Conservation (phyloP, 2,797 vertebrate genomes). For the Alectoris magna region DNA sequence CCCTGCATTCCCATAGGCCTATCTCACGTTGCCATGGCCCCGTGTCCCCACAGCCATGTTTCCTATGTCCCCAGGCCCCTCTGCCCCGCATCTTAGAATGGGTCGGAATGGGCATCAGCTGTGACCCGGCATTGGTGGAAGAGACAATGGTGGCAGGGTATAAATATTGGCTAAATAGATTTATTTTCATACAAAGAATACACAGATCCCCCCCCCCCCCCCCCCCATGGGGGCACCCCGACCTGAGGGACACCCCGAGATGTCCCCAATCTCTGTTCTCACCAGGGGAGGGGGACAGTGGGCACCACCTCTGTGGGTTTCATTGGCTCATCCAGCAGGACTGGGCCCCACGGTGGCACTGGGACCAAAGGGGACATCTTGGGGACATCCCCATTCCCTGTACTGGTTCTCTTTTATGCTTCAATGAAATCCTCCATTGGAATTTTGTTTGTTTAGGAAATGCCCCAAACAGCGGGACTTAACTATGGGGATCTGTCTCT, state of each 20-base stretch:
- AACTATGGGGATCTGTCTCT: not conserved
- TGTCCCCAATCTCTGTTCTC: not conserved
- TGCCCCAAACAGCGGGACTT: not conserved
- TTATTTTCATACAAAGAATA: conserved; percentile 79
- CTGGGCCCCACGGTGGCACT: not conserved
- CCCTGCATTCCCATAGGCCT: no score
- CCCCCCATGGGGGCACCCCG: accelerated
- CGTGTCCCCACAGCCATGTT: not conserved
- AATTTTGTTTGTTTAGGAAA: no score
- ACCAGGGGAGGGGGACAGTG: not conserved
- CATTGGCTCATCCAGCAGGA: not conserved
- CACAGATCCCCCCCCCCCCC: not conserved
- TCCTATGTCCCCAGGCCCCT: accelerated
- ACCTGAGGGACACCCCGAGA: not conserved
- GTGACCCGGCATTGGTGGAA: not conserved
- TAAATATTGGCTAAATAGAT: conserved; percentile 79
- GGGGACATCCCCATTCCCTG: not conserved
- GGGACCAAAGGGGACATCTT: not conserved
- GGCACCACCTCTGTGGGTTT: not conserved
- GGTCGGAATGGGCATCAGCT: not conserved
- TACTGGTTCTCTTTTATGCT: no score
- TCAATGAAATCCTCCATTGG: no score
- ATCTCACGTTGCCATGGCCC: no score
- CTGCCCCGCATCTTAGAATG: not conserved
- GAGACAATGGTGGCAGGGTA: not conserved